Percentiles rank a stretch among this genome's conserved stretches.
Evolutionary conservation across 2,113 vertebrate genomes (phyloP).

Genomic region (Xerus inauris): DNA sequence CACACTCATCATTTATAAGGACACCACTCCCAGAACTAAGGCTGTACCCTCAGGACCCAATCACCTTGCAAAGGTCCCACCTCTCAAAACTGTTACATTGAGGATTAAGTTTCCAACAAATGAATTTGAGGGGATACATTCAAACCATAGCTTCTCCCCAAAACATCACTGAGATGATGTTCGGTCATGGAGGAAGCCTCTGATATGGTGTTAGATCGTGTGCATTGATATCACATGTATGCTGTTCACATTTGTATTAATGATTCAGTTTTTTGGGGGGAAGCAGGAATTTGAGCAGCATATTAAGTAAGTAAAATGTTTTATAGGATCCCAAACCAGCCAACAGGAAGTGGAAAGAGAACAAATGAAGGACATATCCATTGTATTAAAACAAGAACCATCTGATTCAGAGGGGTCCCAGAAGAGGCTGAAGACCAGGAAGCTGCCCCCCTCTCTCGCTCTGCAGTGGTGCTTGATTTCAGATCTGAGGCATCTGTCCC

Average conservation of each 20-base stretch:
- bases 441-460: accelerated
- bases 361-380: background rate
- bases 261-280: background rate
- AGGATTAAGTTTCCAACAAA: background rate
- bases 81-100: background rate
- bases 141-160: background rate
- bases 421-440: background rate
- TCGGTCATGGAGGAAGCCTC: background rate
- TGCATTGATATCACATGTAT: background rate
- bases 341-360: background rate
- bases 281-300: background rate
- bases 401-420: background rate
- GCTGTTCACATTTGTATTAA: background rate
- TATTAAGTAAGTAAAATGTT: background rate
- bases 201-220: background rate
- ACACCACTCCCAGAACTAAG: background rate
- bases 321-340: background rate
- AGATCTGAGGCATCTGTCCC: background rate
- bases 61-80: background rate
- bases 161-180: background rate
- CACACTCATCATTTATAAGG: background rate
- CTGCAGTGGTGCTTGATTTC: accelerated
- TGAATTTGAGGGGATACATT: background rate
- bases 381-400: background rate
- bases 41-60: background rate